phyloP scores from a whole-genome alignment of 92 coral and sea anemone genomes.

The Porites cylindrica region DNA sequence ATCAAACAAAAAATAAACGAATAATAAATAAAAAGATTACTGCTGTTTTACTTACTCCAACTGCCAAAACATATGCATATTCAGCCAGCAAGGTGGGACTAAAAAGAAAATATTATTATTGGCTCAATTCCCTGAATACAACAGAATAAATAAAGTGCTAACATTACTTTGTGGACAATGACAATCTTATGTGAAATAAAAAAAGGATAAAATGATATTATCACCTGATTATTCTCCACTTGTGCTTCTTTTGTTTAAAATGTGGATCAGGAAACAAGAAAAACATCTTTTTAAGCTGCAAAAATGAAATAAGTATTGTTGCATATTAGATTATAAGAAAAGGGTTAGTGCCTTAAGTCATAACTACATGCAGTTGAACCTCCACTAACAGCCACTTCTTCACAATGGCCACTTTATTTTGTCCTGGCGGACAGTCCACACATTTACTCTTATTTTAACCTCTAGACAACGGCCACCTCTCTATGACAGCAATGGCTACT shows the following conservation, averaged over 20 bases:
- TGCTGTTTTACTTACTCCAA: slow-evolving; percentile 78
- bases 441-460: too few species aligned
- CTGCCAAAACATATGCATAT: slow-evolving; percentile 90
- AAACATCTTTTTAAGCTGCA: slow-evolving; percentile 91
- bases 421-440: too few species aligned
- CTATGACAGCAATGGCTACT: too few species aligned
- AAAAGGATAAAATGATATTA: background rate
- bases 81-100: slow-evolving; percentile 96
- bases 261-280: slow-evolving; percentile 99
- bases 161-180: too few species aligned
- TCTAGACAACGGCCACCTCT: too few species aligned
- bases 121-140: background rate
- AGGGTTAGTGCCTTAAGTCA: background rate
- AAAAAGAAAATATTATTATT: background rate
- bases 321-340: background rate
- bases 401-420: too few species aligned
- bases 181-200: too few species aligned
- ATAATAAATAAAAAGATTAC: background rate
- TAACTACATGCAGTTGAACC: background rate
- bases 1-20: background rate
- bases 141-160: too few species aligned
- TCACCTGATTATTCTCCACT: slow-evolving; percentile 97
- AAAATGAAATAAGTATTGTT: background rate
- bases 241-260: slow-evolving; percentile 98
- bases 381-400: background rate